Evolutionary conservation across 1,140 invertebrate species (phyloP).

Genomic region (Eupristina koningsbergeri): DNA sequence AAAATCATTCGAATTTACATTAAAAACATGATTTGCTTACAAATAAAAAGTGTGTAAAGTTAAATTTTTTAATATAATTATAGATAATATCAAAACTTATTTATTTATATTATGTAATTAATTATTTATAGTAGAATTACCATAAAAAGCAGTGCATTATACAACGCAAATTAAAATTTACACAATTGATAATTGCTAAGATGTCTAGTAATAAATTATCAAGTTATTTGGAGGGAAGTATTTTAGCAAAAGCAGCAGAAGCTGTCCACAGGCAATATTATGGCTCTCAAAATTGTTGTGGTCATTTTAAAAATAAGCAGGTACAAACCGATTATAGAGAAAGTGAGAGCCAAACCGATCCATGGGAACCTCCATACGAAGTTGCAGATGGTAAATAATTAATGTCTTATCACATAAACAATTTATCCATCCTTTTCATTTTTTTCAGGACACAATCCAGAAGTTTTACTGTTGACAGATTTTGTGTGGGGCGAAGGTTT

Average conservation of each 20-base stretch:
- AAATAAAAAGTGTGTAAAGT: not conserved
- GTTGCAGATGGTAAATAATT: slow-evolving; percentile 54
- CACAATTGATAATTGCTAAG: not conserved
- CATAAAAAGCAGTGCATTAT: not conserved
- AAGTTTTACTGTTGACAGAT: slow-evolving; percentile 69
- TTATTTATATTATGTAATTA: not conserved
- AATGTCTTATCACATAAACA: not conserved
- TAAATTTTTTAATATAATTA: not conserved
- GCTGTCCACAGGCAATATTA: slow-evolving; percentile 19
- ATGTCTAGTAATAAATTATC: slow-evolving; percentile 24
- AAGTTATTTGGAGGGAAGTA: slow-evolving; percentile 34
- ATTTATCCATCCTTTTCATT: not conserved
- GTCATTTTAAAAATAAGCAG: slow-evolving; percentile 36
- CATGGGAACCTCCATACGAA: slow-evolving; percentile 79
- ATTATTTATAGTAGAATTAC: not conserved
- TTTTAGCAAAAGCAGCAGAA: slow-evolving; percentile 23
- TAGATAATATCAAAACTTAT: not conserved
- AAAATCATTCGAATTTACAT: not conserved
- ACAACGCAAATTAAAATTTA: not conserved
- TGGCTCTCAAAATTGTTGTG: not conserved
- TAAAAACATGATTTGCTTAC: not conserved
- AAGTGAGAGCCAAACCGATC: slow-evolving; percentile 83
- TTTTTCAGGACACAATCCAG: slow-evolving; percentile 59
- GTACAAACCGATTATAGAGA: slow-evolving; percentile 85
- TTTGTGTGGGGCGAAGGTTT: slow-evolving; percentile 75